phyloP scores from a whole-genome alignment of 2,797 vertebrate species.

The Rhodeus uyekii region DNA sequence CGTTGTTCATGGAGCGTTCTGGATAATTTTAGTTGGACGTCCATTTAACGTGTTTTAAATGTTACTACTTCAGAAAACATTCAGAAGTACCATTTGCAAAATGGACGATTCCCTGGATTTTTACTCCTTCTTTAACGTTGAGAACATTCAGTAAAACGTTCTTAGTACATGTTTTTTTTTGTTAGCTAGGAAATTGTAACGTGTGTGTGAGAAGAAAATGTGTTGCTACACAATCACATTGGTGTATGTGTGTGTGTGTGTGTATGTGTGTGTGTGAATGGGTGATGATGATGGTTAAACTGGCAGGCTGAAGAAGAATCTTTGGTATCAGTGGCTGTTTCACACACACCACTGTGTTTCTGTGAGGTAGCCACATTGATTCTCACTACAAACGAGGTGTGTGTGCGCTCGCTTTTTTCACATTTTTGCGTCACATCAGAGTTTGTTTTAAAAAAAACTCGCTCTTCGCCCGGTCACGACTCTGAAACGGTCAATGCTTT shows the following conservation, averaged over 20 bases:
- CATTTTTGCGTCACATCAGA: constrained; percentile 58
- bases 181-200: not conserved
- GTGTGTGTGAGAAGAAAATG: not conserved
- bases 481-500: constrained; percentile 1
- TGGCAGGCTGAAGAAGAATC: constrained; percentile 86
- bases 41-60: not conserved
- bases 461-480: constrained; percentile 16
- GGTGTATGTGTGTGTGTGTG: not conserved
- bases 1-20: too few species aligned
- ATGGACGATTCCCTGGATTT: not conserved
- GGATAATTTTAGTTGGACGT: not conserved
- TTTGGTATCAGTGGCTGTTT: constrained; percentile 95
- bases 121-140: too few species aligned
- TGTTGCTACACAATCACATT: not conserved
- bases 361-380: constrained; percentile 91
- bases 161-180: not conserved
- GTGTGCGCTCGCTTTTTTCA: constrained; percentile 44
- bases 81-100: not conserved
- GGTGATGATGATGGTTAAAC: constrained; percentile 59
- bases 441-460: constrained; percentile 49
- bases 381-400: constrained; percentile 77
- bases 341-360: constrained; percentile 84
- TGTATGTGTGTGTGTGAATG: constrained; percentile 24
- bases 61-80: not conserved
- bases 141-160: not conserved